Percentiles rank a stretch among this genome's conserved stretches.
These are phyloP conservation scores for Pardosa pseudoannulata DNA, from an alignment of 2,888 invertebrate genomes.

Conservation along the genomic window DNA sequence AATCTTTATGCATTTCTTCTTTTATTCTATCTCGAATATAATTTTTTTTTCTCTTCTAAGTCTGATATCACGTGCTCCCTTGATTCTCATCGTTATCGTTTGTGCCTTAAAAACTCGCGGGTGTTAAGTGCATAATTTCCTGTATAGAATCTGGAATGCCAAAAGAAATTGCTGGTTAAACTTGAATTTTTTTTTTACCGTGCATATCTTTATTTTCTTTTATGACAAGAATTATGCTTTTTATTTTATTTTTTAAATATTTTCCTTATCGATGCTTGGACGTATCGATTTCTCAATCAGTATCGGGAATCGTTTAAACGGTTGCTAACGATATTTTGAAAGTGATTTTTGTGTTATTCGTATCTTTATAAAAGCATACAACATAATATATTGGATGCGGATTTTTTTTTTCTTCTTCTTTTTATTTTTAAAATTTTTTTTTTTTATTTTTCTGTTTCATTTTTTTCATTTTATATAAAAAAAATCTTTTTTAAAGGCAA, in stretches of 20 bases:
- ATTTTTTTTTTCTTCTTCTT: not conserved
- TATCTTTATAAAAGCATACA: slow-evolving; percentile 69
- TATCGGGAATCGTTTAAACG: slow-evolving; percentile 72
- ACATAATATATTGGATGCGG: slow-evolving; percentile 51
- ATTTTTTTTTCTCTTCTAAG: too few relatives aligned
- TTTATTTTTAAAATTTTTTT: too few relatives aligned
- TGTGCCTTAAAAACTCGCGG: not conserved
- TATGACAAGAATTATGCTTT: slow-evolving; percentile 36
- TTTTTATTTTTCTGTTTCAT: not conserved
- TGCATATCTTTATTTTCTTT: slow-evolving; percentile 17
- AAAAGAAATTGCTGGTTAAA: slow-evolving; percentile 2
- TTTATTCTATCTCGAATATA: too few relatives aligned
- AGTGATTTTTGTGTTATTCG: slow-evolving; percentile 32
- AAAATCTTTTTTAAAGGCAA: too few relatives aligned
- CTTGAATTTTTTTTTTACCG: slow-evolving; percentile 44
- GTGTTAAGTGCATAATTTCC: slow-evolving; percentile 70
- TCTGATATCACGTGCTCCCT: too few relatives aligned
- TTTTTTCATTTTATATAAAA: too few relatives aligned
- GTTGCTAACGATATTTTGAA: slow-evolving; percentile 73
- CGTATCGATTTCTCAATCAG: slow-evolving; percentile 73
- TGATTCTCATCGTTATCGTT: too few relatives aligned
- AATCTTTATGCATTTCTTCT: too few relatives aligned
- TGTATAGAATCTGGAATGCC: slow-evolving; percentile 13
- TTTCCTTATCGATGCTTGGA: slow-evolving; percentile 65
- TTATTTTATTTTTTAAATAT: too few relatives aligned